These are phyloP conservation scores for Chloromyia formosa DNA, from an alignment of 2,888 invertebrate species.

Conservation along the genomic window DNA sequence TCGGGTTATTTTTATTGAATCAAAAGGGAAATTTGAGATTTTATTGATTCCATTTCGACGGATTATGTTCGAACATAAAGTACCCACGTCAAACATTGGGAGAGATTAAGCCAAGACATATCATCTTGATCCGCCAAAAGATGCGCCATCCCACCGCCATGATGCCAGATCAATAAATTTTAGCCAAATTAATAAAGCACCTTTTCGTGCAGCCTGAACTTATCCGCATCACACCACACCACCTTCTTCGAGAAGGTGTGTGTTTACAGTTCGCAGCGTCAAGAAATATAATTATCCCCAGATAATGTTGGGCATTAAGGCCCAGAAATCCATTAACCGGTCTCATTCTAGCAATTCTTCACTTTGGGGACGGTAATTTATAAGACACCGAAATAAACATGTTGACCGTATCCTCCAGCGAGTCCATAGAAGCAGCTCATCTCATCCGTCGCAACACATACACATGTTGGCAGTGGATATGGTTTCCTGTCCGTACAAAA, in stretches of 20 bases:
- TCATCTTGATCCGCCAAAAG: too few species aligned
- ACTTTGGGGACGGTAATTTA: conserved; percentile 32
- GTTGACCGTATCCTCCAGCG: not conserved
- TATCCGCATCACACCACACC: too few species aligned
- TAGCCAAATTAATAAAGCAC: not conserved
- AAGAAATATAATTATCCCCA: conserved; percentile 27
- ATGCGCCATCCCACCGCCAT: too few species aligned
- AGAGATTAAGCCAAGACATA: too few species aligned
- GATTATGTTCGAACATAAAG: too few species aligned
- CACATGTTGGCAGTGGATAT: not conserved
- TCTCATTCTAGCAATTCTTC: conserved; percentile 18
- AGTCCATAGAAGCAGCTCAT: too few species aligned
- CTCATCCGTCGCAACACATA: not conserved
- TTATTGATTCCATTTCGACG: too few species aligned
- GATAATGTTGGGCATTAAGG: conserved; percentile 25
- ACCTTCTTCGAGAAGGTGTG: too few species aligned
- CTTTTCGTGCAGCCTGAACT: not conserved
- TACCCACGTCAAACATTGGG: too few species aligned
- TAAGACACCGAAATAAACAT: conserved; percentile 7
- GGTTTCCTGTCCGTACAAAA: not conserved
- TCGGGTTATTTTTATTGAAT: too few species aligned
- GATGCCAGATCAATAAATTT: not conserved
- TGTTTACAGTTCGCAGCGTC: not conserved
- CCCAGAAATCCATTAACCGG: conserved; percentile 22
- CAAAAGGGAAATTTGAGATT: too few species aligned